phyloP scores from a whole-genome alignment of 2,888 invertebrate species.

The Shargacucullia verbasci region DNA sequence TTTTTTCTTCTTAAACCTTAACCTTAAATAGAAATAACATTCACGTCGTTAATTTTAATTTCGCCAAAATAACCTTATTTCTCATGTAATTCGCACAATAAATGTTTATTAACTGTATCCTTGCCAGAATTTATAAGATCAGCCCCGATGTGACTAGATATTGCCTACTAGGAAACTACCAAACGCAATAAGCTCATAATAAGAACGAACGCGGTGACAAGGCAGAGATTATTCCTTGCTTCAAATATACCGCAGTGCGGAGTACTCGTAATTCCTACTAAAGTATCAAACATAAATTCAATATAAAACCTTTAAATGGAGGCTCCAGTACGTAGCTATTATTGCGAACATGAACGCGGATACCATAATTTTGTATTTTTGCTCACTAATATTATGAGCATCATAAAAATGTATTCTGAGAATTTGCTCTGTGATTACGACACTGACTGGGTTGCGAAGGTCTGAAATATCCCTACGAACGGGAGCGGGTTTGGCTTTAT shows the following conservation, averaged over 20 bases:
- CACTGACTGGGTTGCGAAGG: conserved; percentile 37
- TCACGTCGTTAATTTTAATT: conserved; percentile 2
- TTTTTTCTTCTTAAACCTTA: no score
- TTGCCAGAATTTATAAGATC: conserved; percentile 34
- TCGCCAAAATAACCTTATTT: conserved; percentile 10
- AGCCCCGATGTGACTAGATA: conserved; percentile 48
- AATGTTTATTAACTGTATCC: conserved; percentile 43
- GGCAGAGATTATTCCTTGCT: conserved; percentile 73
- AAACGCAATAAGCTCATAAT: conserved; percentile 69
- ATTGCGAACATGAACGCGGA: conserved; percentile 62
- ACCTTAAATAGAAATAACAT: no score
- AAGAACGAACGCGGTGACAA: conserved; percentile 78
- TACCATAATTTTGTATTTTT: conserved; percentile 58
- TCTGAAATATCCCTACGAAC: conserved; percentile 23
- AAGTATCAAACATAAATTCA: conserved; percentile 76
- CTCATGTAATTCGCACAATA: conserved; percentile 22
- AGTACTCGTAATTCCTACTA: conserved; percentile 70
- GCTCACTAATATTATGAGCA: conserved; percentile 53
- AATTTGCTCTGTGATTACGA: conserved; percentile 46
- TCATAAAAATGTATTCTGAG: conserved; percentile 52
- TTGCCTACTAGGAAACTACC: conserved; percentile 49
- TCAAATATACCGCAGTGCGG: conserved; percentile 78
- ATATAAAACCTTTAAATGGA: conserved; percentile 72
- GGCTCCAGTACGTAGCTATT: conserved; percentile 61
- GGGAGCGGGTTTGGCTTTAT: conserved; percentile 43